Evolutionary conservation across 2,113 vertebrate species (phyloP).

Genomic region (Malaclemys terrapin): DNA sequence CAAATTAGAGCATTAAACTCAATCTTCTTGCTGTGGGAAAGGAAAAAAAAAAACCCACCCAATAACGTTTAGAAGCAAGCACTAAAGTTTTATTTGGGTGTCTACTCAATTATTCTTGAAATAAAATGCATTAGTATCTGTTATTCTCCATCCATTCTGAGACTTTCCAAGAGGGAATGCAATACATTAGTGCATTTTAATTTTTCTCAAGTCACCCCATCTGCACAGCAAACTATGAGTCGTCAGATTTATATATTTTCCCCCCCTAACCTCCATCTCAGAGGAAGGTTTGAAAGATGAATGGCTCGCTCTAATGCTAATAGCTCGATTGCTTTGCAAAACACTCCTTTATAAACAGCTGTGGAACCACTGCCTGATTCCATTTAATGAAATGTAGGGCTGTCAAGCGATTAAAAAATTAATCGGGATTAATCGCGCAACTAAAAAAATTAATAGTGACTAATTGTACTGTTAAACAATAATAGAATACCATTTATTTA

Average conservation of each 20-base stretch:
- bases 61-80: not conserved
- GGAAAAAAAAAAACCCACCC: not conserved
- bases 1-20: not conserved
- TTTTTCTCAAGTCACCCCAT: not conserved
- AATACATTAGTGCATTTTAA: not conserved
- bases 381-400: not conserved
- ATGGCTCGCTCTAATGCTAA: not conserved
- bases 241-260: not conserved
- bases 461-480: too few species aligned
- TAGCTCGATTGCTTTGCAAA: not conserved
- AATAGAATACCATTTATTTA: too few species aligned
- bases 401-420: too few species aligned
- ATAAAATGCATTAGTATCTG: not conserved
- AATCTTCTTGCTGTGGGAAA: not conserved
- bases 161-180: not conserved
- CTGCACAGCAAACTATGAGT: not conserved
- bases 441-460: too few species aligned
- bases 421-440: too few species aligned
- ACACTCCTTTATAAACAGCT: not conserved
- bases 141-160: not conserved
- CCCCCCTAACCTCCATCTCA: not conserved
- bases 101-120: not conserved
- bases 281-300: not conserved
- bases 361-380: not conserved
- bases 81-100: not conserved